Evolutionary conservation across 2,888 invertebrate genomes (phyloP).

Genomic region (Chesias legatella): DNA sequence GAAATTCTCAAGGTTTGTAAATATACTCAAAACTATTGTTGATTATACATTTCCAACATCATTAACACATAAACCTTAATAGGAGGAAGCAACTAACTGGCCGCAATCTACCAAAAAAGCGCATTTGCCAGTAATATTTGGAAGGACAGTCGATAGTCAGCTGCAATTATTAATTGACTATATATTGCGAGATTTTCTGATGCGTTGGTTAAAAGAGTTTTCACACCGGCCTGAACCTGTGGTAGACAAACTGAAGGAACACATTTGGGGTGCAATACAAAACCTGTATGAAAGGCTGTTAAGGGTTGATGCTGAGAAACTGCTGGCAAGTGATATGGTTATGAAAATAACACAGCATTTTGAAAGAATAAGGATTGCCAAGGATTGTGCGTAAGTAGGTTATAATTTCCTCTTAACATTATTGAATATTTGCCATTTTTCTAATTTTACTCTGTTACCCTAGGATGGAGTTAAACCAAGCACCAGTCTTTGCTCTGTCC

Average conservation of each 20-base stretch:
- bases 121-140: constrained; percentile 89
- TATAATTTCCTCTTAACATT: neutral
- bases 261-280: constrained; percentile 90
- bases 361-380: constrained; percentile 89
- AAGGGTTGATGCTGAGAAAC: constrained; percentile 89
- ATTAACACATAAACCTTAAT: constrained; percentile 4
- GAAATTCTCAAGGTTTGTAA: constrained; percentile 80
- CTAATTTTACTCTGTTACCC: neutral
- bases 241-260: constrained; percentile 85
- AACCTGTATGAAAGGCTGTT: constrained; percentile 85
- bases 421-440: constrained; percentile 2
- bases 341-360: constrained; percentile 91
- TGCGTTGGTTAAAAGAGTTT: constrained; percentile 87
- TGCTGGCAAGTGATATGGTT: constrained; percentile 91
- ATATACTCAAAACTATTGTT: neutral
- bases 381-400: constrained; percentile 85
- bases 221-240: constrained; percentile 84
- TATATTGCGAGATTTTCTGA: constrained; percentile 88
- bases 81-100: constrained; percentile 71
- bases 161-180: constrained; percentile 91
- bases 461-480: constrained; percentile 82
- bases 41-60: neutral
- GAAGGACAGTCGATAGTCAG: constrained; percentile 90
- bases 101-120: constrained; percentile 60
- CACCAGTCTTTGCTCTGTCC: constrained; percentile 86